Evolutionary conservation across 2,797 vertebrate genomes (phyloP).

Genomic region (Chaetodon trifasciatus): DNA sequence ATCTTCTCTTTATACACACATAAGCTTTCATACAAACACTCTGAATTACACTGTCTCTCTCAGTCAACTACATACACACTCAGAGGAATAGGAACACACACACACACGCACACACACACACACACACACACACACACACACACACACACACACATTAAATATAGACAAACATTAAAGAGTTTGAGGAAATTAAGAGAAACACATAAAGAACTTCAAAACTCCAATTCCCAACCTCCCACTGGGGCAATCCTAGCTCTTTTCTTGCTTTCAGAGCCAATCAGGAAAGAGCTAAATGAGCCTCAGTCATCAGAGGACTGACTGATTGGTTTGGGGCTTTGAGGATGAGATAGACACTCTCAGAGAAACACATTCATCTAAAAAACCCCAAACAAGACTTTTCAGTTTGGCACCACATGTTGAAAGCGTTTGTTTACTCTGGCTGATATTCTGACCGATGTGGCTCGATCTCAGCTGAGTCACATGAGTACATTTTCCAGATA

Average conservation of each 20-base stretch:
- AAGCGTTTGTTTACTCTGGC: constrained; percentile 51
- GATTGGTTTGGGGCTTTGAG: constrained; percentile 81
- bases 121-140: constrained; percentile 38
- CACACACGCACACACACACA: constrained; percentile 32
- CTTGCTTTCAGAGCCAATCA: constrained; percentile 77
- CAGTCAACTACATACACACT: constrained; percentile 48
- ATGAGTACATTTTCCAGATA: constrained; percentile 30
- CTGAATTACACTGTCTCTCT: constrained; percentile 39
- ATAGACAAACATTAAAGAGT: constrained; percentile 77
- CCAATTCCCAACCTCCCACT: constrained; percentile 78
- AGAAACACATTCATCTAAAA: constrained; percentile 66
- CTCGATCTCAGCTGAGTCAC: constrained; percentile 50
- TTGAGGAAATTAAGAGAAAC: constrained; percentile 78
- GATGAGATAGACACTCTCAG: constrained; percentile 58
- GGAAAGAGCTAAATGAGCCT: constrained; percentile 77
- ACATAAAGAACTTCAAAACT: constrained; percentile 80
- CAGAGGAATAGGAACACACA: constrained; percentile 24
- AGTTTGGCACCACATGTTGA: constrained; percentile 49
- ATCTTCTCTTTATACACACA: constrained; percentile 43
- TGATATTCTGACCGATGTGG: constrained; percentile 41
- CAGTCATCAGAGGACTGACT: constrained; percentile 78
- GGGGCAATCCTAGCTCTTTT: constrained; percentile 75
- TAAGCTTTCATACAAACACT: constrained; percentile 51
- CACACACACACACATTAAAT: constrained; percentile 55
- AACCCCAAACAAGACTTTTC: constrained; percentile 53